A percentile compares a stretch with the other conserved stretches of the same genome.
These are phyloP conservation scores for Larimichthys crocea DNA, from an alignment of 2,113 vertebrate species.

Conservation along the genomic window DNA sequence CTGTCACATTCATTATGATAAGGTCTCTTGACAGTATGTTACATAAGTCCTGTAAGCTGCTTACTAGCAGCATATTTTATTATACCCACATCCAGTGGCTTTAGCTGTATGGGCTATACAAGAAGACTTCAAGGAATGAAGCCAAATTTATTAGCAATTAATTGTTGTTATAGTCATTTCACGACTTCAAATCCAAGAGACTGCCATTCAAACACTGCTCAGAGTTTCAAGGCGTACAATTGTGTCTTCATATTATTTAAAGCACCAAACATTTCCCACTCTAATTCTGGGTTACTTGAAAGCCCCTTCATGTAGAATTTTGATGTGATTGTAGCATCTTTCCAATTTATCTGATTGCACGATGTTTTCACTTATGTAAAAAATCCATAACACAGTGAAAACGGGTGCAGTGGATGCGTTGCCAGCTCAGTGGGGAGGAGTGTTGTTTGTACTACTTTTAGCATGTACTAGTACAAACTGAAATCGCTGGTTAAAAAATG, in stretches of 20 bases:
- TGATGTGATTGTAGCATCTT: not conserved
- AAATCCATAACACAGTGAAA: not conserved
- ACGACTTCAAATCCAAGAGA: not conserved
- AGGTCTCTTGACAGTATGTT: slow-evolving; percentile 19
- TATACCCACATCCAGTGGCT: slow-evolving; percentile 3
- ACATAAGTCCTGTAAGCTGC: slow-evolving; percentile 6
- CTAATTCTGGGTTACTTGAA: not conserved
- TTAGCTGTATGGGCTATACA: not conserved
- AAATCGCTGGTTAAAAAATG: too few relatives aligned
- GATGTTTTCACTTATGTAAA: not conserved
- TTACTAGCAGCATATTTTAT: slow-evolving; percentile 6
- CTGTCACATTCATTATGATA: slow-evolving; percentile 25
- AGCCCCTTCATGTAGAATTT: not conserved
- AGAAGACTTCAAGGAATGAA: not conserved
- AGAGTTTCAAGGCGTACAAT: not conserved
- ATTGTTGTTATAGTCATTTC: not conserved
- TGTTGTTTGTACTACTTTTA: too few relatives aligned
- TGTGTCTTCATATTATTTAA: not conserved
- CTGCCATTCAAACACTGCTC: not conserved
- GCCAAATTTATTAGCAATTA: not conserved
- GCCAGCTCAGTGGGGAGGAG: not conserved
- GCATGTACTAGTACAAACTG: not conserved
- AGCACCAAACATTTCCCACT: not conserved
- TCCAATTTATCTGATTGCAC: too few relatives aligned
- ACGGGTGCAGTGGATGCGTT: not conserved